phyloP scores from a whole-genome alignment of 2,888 invertebrate genomes.

The Agapostemon virescens region DNA sequence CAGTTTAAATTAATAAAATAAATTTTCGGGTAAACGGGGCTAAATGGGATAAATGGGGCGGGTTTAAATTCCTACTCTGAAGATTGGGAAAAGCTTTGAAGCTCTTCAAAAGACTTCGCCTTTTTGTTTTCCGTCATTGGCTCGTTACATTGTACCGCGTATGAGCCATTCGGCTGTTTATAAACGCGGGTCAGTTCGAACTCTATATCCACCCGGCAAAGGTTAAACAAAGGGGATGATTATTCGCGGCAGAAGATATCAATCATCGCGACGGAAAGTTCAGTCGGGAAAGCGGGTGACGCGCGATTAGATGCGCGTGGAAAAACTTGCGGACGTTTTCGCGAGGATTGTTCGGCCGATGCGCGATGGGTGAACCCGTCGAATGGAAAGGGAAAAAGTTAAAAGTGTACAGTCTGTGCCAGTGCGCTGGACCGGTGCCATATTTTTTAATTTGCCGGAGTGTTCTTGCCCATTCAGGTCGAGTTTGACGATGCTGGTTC shows the following conservation, averaged over 20 bases:
- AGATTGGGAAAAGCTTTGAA: no score
- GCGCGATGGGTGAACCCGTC: constrained; percentile 37
- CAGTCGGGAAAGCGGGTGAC: constrained; percentile 6
- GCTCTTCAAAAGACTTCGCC: no score
- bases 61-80: no score
- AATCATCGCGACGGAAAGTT: background rate
- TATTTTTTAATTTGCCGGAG: constrained; percentile 68
- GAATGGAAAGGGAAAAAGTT: constrained; percentile 57
- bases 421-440: constrained; percentile 61
- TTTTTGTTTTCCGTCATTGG: no score
- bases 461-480: constrained; percentile 61
- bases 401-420: constrained; percentile 56
- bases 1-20: no score
- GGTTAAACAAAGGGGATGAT: no score
- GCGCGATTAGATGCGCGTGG: constrained; percentile 20
- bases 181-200: no score
- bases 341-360: constrained; percentile 53
- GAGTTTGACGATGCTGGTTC: constrained; percentile 47
- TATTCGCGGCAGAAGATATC: background rate
- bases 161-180: no score
- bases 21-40: no score
- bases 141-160: no score
- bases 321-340: constrained; percentile 52
- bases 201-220: no score
- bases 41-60: no score